Conservation (phyloP, 2,888 invertebrate genomes). For the Unio pictorum region DNA sequence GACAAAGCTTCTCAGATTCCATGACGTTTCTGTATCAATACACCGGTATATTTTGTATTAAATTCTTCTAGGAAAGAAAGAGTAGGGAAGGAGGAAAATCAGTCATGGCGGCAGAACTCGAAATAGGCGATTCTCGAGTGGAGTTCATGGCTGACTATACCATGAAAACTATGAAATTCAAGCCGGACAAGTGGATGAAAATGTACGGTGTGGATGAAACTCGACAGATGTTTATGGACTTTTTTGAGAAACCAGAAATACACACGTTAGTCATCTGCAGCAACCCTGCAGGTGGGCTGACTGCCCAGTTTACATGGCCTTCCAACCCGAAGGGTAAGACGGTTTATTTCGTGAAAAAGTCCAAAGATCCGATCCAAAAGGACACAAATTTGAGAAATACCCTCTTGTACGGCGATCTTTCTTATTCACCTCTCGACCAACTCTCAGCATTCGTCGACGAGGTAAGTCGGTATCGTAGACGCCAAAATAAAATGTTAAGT, state of each 20-base stretch:
- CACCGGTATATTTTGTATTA: too few species aligned
- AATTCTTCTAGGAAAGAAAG: too few species aligned
- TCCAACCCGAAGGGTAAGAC: conserved; percentile 77
- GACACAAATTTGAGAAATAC: conserved; percentile 76
- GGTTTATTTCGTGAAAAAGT: conserved; percentile 85
- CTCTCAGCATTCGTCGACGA: conserved; percentile 92
- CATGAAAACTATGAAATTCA: conserved; percentile 81
- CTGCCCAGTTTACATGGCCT: conserved; percentile 88
- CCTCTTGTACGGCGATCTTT: conserved; percentile 87
- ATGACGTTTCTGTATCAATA: too few species aligned
- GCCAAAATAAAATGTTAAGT: too few species aligned
- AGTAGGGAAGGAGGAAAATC: too few species aligned
- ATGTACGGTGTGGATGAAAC: conserved; percentile 75
- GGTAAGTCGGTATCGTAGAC: conserved; percentile 71
- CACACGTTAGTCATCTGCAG: conserved; percentile 56
- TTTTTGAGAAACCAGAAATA: conserved; percentile 70
- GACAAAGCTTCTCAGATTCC: too few species aligned
- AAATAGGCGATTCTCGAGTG: conserved; percentile 80
- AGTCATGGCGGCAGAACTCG: conserved; percentile 61
- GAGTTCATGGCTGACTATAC: conserved; percentile 87
- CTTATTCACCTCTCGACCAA: conserved; percentile 92
- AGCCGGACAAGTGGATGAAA: conserved; percentile 94
- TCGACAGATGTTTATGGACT: conserved; percentile 68
- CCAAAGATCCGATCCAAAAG: conserved; percentile 78
- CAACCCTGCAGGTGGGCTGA: conserved; percentile 73